Evolutionary conservation across 2,797 vertebrate species (phyloP), one percentile per base, ranked within the genome.

Genomic region (Gobio occitaniae): DNA sequence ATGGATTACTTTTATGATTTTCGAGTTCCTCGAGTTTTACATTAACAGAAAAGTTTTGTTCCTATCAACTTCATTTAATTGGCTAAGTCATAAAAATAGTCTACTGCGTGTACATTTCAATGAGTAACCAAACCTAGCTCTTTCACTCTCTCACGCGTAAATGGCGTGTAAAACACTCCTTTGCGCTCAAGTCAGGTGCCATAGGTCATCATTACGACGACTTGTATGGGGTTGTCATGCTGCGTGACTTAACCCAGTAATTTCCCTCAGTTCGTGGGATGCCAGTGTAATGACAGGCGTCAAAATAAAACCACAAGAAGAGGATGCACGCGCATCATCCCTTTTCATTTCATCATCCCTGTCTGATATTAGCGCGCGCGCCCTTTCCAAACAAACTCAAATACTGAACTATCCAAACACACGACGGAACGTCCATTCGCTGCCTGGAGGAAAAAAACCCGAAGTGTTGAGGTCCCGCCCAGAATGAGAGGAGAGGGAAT

Each of bases 211-310:
- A 71, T 84, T 61, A 71, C 25, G 38, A 84, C n/a, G 75, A 78
- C 75, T 69, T 29, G 25, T 6, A 10, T 21, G 44, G 1, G 25
- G 10, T 78, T 79, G 66, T 79, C 83, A 84, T 72, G 52, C 68
- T 84, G 82, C 50, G 82, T 84, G 82, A 84, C 82, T 84, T 84
- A 56, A 77, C 48, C 63, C 36, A 3, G 66, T 79, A 71, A 78
- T 84, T 84, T 71, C 75, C 83, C 52, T 48, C 41, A 71, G 38
- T 66, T 19, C 8, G 44, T 32, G 6, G 10, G 36, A 61, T 84
- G 65, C 11, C 2, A 17, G 41, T 25, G 12, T 78, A 84, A 86
- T 86, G 65, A 84, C 83, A 84, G 12, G 16, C 70, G n/a, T 12
- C 41, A 4, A 69, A 66, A 68, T 13, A 16, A 71, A 36, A 11